Conservation (phyloP, 1,140 invertebrate genomes). For the Metopolophium dirhodum region DNA sequence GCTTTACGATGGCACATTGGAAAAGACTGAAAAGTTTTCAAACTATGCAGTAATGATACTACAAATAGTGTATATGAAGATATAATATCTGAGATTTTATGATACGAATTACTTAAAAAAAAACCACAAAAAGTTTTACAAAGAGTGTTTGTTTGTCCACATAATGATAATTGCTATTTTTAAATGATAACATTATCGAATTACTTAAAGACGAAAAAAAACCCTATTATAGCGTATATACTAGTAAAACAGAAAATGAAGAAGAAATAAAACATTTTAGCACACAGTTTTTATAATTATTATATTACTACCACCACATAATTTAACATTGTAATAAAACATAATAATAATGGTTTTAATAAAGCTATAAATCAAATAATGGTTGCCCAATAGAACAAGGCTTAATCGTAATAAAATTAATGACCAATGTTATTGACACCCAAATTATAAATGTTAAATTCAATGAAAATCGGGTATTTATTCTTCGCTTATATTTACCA, state of each 20-base stretch:
- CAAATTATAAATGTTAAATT: neutral
- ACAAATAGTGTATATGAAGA: neutral
- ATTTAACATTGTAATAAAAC: neutral
- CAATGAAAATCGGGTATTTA: neutral
- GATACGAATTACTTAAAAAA: neutral
- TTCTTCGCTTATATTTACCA: neutral
- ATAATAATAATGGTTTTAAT: neutral
- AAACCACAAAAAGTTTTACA: neutral
- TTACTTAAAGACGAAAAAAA: neutral
- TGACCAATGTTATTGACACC: neutral
- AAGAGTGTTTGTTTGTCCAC: neutral
- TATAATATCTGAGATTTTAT: neutral
- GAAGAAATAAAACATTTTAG: neutral
- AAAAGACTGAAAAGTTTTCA: neutral
- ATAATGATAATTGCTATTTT: neutral
- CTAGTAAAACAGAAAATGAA: neutral
- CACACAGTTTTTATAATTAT: neutral
- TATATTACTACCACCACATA: neutral
- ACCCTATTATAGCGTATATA: neutral
- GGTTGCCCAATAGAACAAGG: neutral
- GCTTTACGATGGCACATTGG: neutral
- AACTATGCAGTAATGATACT: neutral
- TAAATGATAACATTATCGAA: neutral
- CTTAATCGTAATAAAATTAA: neutral
- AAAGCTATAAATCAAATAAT: neutral